Evolutionary conservation across 2,797 vertebrate species (phyloP).

Genomic region (Oreochromis grahami): DNA sequence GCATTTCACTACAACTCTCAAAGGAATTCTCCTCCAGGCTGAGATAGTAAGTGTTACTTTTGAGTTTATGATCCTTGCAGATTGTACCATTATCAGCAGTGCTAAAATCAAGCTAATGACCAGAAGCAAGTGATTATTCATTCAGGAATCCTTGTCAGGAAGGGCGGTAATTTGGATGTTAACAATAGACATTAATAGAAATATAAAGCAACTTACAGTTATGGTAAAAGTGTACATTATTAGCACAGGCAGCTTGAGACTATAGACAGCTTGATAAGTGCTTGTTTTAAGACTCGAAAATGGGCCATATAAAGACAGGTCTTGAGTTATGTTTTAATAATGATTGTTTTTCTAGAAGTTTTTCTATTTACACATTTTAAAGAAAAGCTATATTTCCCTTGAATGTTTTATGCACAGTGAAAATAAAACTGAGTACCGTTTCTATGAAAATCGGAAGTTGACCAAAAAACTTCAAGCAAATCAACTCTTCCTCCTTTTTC

Average conservation of each 20-base stretch:
- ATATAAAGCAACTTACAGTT: not conserved
- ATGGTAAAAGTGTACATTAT: not conserved
- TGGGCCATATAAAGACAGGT: not conserved
- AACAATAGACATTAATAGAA: not conserved
- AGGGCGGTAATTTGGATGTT: not conserved
- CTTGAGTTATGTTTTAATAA: not conserved
- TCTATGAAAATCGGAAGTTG: conserved; percentile 52
- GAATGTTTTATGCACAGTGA: not conserved
- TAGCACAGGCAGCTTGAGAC: not conserved
- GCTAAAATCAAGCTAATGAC: not conserved
- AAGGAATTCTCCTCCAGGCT: conserved; percentile 60
- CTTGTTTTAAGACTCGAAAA: not conserved
- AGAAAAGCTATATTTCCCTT: not conserved
- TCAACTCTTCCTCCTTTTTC: conserved; percentile 41
- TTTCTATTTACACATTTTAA: not conserved
- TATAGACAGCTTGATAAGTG: not conserved
- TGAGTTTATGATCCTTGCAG: not conserved
- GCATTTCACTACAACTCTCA: conserved; percentile 54
- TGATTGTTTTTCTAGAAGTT: not conserved
- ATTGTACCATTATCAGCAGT: not conserved
- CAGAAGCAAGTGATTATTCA: not conserved
- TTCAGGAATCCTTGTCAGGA: not conserved
- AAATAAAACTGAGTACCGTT: not conserved
- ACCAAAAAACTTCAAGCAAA: conserved; percentile 46
- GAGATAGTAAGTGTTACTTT: conserved; percentile 71